These are phyloP conservation scores for Drosophila biarmipes DNA, from an alignment of 1,140 invertebrate genomes.

Conservation along the genomic window DNA sequence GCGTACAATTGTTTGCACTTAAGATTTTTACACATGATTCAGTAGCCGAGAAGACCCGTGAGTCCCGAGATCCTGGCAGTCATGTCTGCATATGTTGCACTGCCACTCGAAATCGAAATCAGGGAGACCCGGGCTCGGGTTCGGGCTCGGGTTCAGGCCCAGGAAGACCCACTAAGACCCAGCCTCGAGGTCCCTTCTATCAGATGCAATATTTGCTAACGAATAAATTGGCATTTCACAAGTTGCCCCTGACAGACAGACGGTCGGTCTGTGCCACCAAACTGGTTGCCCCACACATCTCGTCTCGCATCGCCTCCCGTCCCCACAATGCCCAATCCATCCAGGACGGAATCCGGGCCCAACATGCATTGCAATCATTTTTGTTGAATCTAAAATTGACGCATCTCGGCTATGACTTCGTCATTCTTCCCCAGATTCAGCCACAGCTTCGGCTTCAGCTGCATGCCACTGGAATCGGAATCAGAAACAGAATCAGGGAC, in stretches of 20 bases:
- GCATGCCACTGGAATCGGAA: constrained; percentile 27
- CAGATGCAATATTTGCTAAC: constrained; percentile 83
- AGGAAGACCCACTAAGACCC: constrained; percentile 6
- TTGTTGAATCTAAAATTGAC: constrained; percentile 83
- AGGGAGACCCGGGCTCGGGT: constrained; percentile 20
- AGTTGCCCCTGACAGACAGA: constrained; percentile 80
- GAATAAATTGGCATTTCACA: constrained; percentile 83
- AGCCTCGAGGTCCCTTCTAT: constrained; percentile 62
- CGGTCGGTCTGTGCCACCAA: constrained; percentile 30
- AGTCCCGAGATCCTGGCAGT: constrained; percentile 44
- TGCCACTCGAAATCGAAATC: constrained; percentile 66
- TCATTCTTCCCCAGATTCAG: constrained; percentile 60
- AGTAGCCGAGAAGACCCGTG: constrained; percentile 65
- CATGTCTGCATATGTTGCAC: constrained; percentile 82
- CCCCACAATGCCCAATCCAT: constrained; percentile 33
- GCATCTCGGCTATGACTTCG: constrained; percentile 82
- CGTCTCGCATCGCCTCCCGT: constrained; percentile 12
- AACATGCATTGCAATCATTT: constrained; percentile 83
- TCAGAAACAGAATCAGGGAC: not conserved
- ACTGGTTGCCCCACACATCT: constrained; percentile 16
- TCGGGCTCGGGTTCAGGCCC: constrained; percentile 1
- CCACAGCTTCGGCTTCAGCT: constrained; percentile 12
- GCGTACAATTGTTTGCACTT: constrained; percentile 84
- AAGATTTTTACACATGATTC: constrained; percentile 84
- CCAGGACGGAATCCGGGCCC: constrained; percentile 47